Evolutionary conservation across 2,113 vertebrate genomes (phyloP).

Genomic region (Pogona vitticeps): DNA sequence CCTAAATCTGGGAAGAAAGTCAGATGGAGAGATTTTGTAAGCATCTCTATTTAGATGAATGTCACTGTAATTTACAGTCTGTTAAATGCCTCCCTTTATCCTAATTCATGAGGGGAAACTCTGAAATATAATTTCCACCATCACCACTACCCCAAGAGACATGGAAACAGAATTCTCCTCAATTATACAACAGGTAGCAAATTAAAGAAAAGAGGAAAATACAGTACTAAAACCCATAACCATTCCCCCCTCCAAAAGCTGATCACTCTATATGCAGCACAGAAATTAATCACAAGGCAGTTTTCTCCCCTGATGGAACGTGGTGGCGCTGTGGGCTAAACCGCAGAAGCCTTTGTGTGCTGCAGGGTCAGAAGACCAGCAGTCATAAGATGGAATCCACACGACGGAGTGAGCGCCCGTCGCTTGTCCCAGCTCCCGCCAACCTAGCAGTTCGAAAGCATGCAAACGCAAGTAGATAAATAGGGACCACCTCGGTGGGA

Average conservation of each 20-base stretch:
- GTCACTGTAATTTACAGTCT: background rate
- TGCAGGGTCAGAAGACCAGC: too few species aligned
- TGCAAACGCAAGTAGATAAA: too few species aligned
- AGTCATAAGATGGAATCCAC: too few species aligned
- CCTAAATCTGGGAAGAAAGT: background rate
- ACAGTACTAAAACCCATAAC: conserved; percentile 21
- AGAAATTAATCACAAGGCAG: conserved; percentile 17
- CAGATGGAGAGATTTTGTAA: background rate
- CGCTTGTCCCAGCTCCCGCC: too few species aligned
- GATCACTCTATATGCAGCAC: conserved; percentile 3
- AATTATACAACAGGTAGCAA: conserved; percentile 16
- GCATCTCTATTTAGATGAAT: conserved; percentile 3
- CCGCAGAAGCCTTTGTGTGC: too few species aligned
- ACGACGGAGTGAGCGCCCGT: too few species aligned
- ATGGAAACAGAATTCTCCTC: conserved; percentile 1
- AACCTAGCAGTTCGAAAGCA: too few species aligned
- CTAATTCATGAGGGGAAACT: background rate
- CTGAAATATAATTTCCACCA: background rate
- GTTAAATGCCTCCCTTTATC: background rate
- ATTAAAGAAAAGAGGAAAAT: conserved; percentile 21
- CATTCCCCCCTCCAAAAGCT: background rate
- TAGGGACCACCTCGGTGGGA: too few species aligned
- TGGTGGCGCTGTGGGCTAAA: too few species aligned
- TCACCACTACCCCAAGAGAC: background rate
- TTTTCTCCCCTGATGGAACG: conserved; percentile 43